phyloP scores from a whole-genome alignment of 1,140 invertebrate genomes.

The Caenorhabditis elegans region WBcel235 BX284604.4:8223001-8223500 shows the following conservation, averaged over 20 bases:
- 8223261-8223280: neutral
- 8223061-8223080: no score
- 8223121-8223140: neutral
- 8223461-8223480: no score
- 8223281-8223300: neutral
- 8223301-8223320: neutral
- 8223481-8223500: no score
- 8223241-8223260: neutral
- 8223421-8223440: no score
- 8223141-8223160: slow-evolving; percentile 57
- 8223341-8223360: slow-evolving; percentile 9
- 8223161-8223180: slow-evolving; percentile 56
- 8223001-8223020: slow-evolving; percentile 62
- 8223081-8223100: no score
- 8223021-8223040: slow-evolving; percentile 64
- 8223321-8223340: slow-evolving; percentile 3
- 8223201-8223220: neutral
- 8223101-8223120: no score
- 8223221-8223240: slow-evolving; percentile 16
- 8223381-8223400: slow-evolving; percentile 12
- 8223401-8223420: no score
- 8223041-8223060: slow-evolving; percentile 57
- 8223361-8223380: neutral
- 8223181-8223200: slow-evolving; percentile 67
- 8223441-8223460: no score